Percentiles rank a stretch among this genome's conserved stretches.
Evolutionary conservation across 2,888 invertebrate genomes (phyloP).

Genomic region (Epirrhoe tristata): DNA sequence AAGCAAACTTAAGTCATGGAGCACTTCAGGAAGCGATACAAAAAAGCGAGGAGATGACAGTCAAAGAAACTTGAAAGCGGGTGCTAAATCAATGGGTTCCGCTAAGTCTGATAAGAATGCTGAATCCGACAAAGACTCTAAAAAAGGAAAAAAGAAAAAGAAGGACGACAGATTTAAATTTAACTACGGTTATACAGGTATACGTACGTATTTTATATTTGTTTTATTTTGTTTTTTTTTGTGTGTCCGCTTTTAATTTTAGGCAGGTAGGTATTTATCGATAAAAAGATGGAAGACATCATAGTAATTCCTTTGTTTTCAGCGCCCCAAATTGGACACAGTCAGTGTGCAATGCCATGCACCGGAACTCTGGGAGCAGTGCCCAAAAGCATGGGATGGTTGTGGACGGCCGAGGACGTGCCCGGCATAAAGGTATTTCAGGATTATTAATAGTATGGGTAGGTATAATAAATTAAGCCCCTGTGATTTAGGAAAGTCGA

Average conservation of each 20-base stretch:
- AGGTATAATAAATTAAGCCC: too few relatives aligned
- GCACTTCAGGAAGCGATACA: constrained; percentile 65
- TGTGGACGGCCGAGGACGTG: constrained; percentile 75
- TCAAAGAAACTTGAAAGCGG: constrained; percentile 48
- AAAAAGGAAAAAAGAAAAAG: constrained; percentile 64
- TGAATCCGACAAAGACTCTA: constrained; percentile 67
- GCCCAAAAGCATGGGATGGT: constrained; percentile 81
- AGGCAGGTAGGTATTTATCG: not conserved
- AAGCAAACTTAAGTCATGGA: constrained; percentile 60
- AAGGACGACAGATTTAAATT: constrained; percentile 74
- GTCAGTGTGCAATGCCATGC: constrained; percentile 68
- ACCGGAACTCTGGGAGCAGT: constrained; percentile 64
- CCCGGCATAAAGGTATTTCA: constrained; percentile 74
- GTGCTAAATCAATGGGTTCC: constrained; percentile 48
- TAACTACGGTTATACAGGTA: constrained; percentile 80
- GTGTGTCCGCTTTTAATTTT: not conserved
- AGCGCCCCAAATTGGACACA: constrained; percentile 80
- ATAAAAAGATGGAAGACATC: not conserved
- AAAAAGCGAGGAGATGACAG: constrained; percentile 56
- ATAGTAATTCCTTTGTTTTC: constrained; percentile 31
- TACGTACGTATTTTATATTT: constrained; percentile 72
- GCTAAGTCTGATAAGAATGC: constrained; percentile 54
- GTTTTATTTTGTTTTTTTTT: constrained; percentile 36
- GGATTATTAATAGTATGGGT: not conserved
- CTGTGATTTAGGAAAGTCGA: too few relatives aligned